Evolutionary conservation across 2,113 vertebrate species (phyloP).

Genomic region (Hyla sarda): DNA sequence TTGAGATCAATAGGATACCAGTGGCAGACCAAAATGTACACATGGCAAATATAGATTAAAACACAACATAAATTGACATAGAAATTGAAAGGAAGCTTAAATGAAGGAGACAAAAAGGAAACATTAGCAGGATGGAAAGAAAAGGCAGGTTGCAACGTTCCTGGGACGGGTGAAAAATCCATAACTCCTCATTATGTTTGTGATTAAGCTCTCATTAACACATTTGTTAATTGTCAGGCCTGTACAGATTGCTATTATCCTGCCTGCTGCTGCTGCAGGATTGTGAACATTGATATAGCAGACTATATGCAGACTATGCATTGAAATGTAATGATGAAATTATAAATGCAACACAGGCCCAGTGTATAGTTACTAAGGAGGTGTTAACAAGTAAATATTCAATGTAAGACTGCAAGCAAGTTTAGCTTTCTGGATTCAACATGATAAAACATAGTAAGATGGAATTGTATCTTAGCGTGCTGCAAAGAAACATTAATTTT

Average conservation of each 20-base stretch:
- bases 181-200: conserved; percentile 47
- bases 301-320: conserved; percentile 1
- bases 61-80: not conserved
- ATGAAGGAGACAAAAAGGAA: not conserved
- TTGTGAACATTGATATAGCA: conserved; percentile 9
- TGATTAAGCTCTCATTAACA: conserved; percentile 53
- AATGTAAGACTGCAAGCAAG: not conserved
- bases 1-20: not conserved
- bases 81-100: not conserved
- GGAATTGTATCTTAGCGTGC: not conserved
- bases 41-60: not conserved
- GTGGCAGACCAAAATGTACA: not conserved
- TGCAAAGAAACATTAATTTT: not conserved
- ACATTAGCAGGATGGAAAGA: not conserved
- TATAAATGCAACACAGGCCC: not conserved
- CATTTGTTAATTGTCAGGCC: conserved; percentile 46
- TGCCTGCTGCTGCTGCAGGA: conserved; percentile 29
- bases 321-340: not conserved
- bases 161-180: conserved; percentile 9
- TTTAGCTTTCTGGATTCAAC: not conserved
- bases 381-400: not conserved
- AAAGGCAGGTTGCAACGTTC: conserved; percentile 21
- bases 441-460: not conserved
- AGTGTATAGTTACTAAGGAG: not conserved
- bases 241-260: conserved; percentile 17